A percentile compares a stretch with the other conserved stretches of the same genome.
Evolutionary conservation across 2,797 vertebrate genomes (phyloP).

Genomic region (Sciaenops ocellatus): DNA sequence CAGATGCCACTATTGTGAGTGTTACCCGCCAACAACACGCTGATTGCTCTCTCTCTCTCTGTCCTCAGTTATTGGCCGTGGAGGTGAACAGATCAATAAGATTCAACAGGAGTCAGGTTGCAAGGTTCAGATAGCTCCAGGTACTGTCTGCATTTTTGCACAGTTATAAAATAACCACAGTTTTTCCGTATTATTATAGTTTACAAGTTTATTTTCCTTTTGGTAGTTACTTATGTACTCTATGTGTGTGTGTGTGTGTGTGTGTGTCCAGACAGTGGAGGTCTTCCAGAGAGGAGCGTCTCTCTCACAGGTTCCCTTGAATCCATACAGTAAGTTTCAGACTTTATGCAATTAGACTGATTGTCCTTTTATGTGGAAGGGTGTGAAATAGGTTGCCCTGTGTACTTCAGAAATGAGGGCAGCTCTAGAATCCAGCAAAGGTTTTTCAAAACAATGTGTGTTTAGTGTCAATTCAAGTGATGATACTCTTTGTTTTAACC

Average conservation of each 20-base stretch:
- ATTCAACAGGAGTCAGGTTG: constrained; percentile 93
- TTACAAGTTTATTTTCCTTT: not conserved
- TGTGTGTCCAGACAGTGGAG: constrained; percentile 87
- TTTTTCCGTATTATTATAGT: not conserved
- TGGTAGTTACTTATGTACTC: not conserved
- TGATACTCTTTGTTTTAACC: not conserved
- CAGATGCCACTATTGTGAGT: not conserved
- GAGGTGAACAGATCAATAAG: constrained; percentile 94
- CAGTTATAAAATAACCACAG: too few relatives aligned
- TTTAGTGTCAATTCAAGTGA: not conserved
- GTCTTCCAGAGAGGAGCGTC: constrained; percentile 89
- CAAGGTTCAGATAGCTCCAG: constrained; percentile 94
- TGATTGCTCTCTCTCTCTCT: constrained; percentile 6
- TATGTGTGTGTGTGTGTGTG: constrained; percentile 19
- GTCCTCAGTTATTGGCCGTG: constrained; percentile 89
- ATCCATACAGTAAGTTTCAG: constrained; percentile 82
- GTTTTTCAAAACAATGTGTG: not conserved
- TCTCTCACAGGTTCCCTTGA: constrained; percentile 89
- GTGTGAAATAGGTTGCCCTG: not conserved
- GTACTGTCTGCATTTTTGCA: constrained; percentile 68
- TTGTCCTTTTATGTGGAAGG: not conserved
- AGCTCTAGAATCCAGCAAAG: too few relatives aligned
- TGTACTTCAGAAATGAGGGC: not conserved
- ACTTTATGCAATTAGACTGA: not conserved
- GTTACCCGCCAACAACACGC: not conserved